These are phyloP conservation scores for Austrolebias charrua DNA, from an alignment of 2,797 vertebrate species.

Conservation along the genomic window DNA sequence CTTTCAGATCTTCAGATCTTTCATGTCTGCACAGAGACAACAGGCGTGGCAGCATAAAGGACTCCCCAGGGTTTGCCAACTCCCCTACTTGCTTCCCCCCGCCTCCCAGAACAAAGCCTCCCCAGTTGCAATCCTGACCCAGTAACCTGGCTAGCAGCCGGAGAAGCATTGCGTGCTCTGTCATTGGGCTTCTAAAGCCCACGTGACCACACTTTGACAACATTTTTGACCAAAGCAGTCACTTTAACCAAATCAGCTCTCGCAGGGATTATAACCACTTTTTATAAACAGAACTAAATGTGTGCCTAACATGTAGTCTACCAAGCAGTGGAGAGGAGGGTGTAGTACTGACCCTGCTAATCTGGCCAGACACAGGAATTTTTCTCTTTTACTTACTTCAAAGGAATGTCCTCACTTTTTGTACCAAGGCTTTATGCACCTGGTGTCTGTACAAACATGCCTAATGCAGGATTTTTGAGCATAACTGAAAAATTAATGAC, in stretches of 20 bases:
- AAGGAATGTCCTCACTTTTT: constrained; percentile 56
- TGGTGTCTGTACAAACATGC: constrained; percentile 13
- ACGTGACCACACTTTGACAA: constrained; percentile 58
- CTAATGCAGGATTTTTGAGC: constrained; percentile 26
- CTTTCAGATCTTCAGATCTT: constrained; percentile 63
- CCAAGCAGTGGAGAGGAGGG: constrained; percentile 50
- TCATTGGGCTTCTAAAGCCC: constrained; percentile 58
- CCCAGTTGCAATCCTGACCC: constrained; percentile 80
- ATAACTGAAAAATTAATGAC: constrained; percentile 17
- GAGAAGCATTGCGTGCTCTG: constrained; percentile 69
- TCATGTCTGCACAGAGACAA: constrained; percentile 75
- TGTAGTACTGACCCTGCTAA: constrained; percentile 60
- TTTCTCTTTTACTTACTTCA: constrained; percentile 60
- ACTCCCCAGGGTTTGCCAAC: constrained; percentile 70
- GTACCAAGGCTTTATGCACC: constrained; percentile 31
- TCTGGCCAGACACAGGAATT: constrained; percentile 66
- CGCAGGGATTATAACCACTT: constrained; percentile 70
- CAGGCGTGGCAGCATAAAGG: constrained; percentile 64
- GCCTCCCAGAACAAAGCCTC: constrained; percentile 74
- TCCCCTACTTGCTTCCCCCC: constrained; percentile 54
- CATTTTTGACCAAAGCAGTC: constrained; percentile 70
- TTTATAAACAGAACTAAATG: constrained; percentile 71
- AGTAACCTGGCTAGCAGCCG: constrained; percentile 80
- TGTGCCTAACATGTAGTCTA: constrained; percentile 60
- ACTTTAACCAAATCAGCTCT: constrained; percentile 72